These are phyloP conservation scores for Microtus oregoni DNA, from an alignment of 2,113 vertebrate species.

Conservation along the genomic window DNA sequence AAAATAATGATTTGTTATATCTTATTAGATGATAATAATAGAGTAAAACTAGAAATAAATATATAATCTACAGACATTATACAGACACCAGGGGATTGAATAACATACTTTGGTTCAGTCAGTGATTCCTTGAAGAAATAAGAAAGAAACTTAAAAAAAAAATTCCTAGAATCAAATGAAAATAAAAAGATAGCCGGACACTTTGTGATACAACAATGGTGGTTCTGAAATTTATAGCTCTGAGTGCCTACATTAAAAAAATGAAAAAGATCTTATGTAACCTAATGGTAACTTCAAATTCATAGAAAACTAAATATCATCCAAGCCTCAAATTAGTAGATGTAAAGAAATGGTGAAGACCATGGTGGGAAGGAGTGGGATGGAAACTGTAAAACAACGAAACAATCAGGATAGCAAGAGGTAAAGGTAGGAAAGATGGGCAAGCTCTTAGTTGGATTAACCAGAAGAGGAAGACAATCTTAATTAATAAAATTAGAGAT, in stretches of 20 bases:
- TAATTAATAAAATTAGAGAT: neutral
- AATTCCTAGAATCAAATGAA: neutral
- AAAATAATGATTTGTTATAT: neutral
- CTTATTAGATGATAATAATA: neutral
- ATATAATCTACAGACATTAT: neutral
- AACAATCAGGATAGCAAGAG: neutral
- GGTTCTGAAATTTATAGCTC: neutral
- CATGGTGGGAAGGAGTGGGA: neutral
- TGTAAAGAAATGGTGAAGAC: neutral
- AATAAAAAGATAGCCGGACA: neutral
- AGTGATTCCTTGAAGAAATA: neutral
- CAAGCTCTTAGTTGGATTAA: neutral
- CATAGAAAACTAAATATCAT: neutral
- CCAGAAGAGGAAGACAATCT: too few species aligned
- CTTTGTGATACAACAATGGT: neutral
- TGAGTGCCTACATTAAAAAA: neutral
- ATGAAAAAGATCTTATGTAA: neutral
- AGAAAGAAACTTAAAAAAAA: neutral
- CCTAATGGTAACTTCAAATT: neutral
- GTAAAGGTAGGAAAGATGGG: neutral
- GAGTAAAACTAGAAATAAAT: neutral
- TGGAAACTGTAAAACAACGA: neutral
- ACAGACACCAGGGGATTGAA: neutral
- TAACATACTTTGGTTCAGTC: neutral
- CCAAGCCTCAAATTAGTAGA: neutral